These are phyloP conservation scores for Diglossa cyanea DNA, from an alignment of 2,797 vertebrate species.

Conservation along the genomic window DNA sequence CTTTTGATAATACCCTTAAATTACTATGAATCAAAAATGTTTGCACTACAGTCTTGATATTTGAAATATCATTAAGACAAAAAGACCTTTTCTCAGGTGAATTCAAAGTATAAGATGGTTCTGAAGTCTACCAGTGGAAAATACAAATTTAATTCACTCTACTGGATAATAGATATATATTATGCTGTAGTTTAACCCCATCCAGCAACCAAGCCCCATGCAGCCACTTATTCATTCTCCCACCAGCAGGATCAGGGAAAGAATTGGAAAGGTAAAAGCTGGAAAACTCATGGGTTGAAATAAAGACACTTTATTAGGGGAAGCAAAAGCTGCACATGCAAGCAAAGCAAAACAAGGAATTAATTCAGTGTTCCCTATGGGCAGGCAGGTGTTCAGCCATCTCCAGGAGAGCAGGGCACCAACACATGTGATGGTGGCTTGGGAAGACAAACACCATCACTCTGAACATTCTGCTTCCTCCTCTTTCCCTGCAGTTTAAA, in stretches of 20 bases:
- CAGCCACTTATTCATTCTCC: neutral
- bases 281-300: neutral
- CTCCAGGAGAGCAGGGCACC: neutral
- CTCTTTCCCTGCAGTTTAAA: rapidly evolving
- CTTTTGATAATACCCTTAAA: neutral
- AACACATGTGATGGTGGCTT: too few species aligned
- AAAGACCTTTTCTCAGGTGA: neutral
- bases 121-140: neutral
- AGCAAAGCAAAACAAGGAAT: neutral
- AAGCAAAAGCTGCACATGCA: neutral
- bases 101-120: neutral
- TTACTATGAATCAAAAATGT: neutral
- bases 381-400: neutral
- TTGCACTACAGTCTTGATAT: neutral
- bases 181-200: neutral
- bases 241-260: neutral
- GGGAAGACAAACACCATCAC: neutral
- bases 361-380: neutral
- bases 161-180: neutral
- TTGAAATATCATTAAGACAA: neutral
- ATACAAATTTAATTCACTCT: neutral
- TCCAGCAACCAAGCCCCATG: neutral
- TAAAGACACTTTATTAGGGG: neutral
- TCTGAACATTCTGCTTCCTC: neutral
- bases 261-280: neutral